Percentiles rank a stretch among this genome's conserved stretches.
phyloP scores from a whole-genome alignment of 2,113 vertebrate genomes.

The Salvelinus namaycush region DNA sequence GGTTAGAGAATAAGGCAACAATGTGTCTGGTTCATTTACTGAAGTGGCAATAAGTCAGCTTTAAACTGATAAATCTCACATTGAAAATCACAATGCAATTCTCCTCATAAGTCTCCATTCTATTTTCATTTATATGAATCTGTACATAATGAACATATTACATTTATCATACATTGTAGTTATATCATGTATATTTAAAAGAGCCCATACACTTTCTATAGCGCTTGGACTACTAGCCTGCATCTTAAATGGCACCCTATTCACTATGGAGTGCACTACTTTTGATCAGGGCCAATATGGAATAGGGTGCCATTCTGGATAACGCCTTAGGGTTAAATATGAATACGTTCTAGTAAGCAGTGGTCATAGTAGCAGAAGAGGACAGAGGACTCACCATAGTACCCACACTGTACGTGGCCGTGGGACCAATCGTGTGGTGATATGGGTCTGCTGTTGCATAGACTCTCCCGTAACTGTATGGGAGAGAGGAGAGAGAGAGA shows the following conservation, averaged over 20 bases:
- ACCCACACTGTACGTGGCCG: conserved; percentile 90
- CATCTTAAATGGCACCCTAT: no score
- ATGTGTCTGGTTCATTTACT: conserved; percentile 59
- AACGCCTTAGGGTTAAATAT: background rate
- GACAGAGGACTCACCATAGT: conserved; percentile 85
- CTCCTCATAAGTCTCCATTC: background rate
- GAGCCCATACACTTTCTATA: background rate
- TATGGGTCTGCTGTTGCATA: conserved; percentile 90
- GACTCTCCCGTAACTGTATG: conserved; percentile 86
- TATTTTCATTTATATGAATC: no score
- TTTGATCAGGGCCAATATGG: no score
- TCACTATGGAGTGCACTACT: no score
- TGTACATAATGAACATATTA: background rate
- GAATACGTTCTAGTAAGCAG: background rate
- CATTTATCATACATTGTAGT: no score
- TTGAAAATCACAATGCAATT: background rate
- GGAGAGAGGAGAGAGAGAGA: conserved; percentile 5
- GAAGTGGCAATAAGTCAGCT: background rate
- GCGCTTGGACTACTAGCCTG: background rate
- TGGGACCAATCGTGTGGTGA: conserved; percentile 86
- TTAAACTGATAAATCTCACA: conserved; percentile 6
- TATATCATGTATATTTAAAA: no score
- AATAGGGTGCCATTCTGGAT: no score
- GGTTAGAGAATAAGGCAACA: conserved; percentile 49
- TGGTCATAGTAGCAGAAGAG: background rate